Evolutionary conservation across 2,888 invertebrate genomes (phyloP), one percentile per base, ranked within the genome.

Genomic region (Podotricha telesiphe): DNA sequence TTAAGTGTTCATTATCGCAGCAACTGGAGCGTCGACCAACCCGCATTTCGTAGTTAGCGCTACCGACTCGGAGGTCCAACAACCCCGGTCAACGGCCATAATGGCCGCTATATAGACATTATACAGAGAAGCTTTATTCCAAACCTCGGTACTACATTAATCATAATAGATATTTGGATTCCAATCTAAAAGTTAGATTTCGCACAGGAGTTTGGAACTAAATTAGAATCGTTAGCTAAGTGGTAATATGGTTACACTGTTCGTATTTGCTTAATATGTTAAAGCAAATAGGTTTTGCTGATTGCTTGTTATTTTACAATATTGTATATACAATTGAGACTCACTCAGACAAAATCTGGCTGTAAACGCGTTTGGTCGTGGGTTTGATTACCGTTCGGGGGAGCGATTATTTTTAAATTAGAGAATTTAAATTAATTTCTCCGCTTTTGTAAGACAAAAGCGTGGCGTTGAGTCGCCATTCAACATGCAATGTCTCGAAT

Each of bases 111-210:
- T 65, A 53, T 65, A 40, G 37, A 65, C 17, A 34, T n/a, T 37
- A 37, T 37, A 6, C 10, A 66, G 42, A 20, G 45, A 17, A 40
- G 66, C 66, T 56, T 42, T 58, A 62, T 66, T 15, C 47, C 56
- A 55, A 72, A 66, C 66, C 70, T 72, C 45, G 59, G 20, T 65
- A 63, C 40, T 58, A 68, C 68, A 72, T 72, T 68, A 72, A 72
- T 72, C 72, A 67, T 65, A 65, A 69, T 72, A 67, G 67, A 68
- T 61, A 61, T 72, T 72, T 72, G 68, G 63, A n/a, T 51, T 61
- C 51, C 72, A 69, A 69, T 72, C 70, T 53, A 50, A 72, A 66
- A 68, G 67, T 72, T 68, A 17, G 37, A 20, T 51, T 69, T 65
- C 65, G 34, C 55, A 47, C 58, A 69, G 59, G 19, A 68, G 47